Evolutionary conservation across 2,797 vertebrate species (phyloP).

Genomic region (Aldrovandia affinis): DNA sequence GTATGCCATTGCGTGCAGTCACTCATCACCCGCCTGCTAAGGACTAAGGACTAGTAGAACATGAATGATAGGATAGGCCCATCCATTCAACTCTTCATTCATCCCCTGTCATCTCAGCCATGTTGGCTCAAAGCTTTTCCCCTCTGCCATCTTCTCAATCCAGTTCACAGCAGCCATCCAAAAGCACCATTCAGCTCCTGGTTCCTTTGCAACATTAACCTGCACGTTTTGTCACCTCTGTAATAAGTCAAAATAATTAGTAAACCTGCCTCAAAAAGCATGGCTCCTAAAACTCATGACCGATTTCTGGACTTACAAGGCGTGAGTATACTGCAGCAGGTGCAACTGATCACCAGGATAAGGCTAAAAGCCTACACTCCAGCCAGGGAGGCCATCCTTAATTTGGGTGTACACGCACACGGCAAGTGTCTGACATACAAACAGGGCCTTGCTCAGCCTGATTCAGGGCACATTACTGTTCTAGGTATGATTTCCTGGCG

Average conservation of each 20-base stretch:
- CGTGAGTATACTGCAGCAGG: background rate
- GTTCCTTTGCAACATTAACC: slow-evolving; percentile 19
- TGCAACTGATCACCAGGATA: background rate
- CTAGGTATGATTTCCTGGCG: background rate
- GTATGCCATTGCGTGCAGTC: background rate
- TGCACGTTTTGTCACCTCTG: background rate
- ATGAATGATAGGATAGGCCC: too few species aligned
- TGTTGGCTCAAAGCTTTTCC: background rate
- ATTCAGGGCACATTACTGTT: background rate
- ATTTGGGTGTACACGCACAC: background rate
- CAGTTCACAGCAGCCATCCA: slow-evolving; percentile 56
- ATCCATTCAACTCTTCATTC: background rate
- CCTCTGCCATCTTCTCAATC: slow-evolving; percentile 14
- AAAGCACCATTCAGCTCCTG: slow-evolving; percentile 52
- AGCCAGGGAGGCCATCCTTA: background rate
- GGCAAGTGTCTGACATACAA: background rate
- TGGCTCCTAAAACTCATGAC: too few species aligned
- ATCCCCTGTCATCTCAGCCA: background rate
- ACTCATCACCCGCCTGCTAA: background rate
- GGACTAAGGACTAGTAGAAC: background rate
- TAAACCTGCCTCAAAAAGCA: too few species aligned
- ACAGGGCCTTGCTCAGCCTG: background rate
- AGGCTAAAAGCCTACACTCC: background rate
- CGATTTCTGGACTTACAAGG: too few species aligned
- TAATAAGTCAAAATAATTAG: background rate